Conservation (phyloP, 2,113 vertebrate genomes). For the Lepus americanus region DNA sequence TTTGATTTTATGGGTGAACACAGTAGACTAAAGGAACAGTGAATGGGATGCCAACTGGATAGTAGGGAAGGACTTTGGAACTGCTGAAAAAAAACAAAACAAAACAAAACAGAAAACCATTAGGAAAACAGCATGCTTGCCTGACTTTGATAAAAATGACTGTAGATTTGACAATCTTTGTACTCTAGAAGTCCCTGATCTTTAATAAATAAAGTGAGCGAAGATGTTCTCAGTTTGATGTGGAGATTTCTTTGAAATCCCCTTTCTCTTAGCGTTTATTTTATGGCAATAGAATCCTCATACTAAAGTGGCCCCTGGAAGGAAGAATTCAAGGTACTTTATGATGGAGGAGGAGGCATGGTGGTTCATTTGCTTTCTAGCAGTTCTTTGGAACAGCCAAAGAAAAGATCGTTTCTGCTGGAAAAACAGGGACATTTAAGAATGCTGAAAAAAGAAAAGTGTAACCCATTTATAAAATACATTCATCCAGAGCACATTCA, state of each 20-base stretch:
- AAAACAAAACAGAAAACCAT: background rate
- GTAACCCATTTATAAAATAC: conserved; percentile 29
- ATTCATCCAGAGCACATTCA: conserved; percentile 13
- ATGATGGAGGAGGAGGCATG: background rate
- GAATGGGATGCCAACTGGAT: background rate
- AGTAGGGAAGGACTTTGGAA: conserved; percentile 32
- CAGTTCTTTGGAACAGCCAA: conserved; percentile 1
- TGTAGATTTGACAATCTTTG: background rate
- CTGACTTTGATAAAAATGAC: background rate
- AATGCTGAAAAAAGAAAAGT: background rate
- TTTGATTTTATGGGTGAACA: conserved; percentile 27
- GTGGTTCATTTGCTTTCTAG: background rate
- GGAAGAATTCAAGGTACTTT: background rate
- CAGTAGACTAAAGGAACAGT: background rate
- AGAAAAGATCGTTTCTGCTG: conserved; percentile 14
- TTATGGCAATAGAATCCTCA: background rate
- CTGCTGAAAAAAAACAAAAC: background rate
- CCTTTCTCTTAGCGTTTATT: background rate
- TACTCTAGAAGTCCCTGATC: conserved; percentile 14
- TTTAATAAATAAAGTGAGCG: background rate
- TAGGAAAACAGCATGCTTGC: background rate
- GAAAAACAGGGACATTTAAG: conserved; percentile 19
- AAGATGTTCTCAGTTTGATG: background rate
- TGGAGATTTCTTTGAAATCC: background rate
- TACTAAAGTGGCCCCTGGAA: background rate